phyloP scores from a whole-genome alignment of 2,797 vertebrate genomes.

The Tachyglossus aculeatus region DNA sequence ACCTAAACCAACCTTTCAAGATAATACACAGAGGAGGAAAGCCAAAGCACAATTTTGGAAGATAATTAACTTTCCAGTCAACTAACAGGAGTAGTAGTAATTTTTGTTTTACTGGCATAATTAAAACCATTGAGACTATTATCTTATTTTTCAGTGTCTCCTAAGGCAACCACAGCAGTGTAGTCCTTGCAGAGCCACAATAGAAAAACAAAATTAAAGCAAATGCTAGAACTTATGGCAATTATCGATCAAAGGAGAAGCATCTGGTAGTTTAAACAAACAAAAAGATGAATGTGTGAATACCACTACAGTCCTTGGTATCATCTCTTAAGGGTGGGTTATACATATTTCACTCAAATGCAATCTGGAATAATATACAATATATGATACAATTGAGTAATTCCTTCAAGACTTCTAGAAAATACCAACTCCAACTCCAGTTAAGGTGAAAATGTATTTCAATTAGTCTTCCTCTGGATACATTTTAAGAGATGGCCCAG shows the following conservation, averaged over 20 bases:
- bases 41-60: constrained; percentile 17
- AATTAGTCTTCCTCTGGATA: no score
- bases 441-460: no score
- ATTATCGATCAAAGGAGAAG: constrained; percentile 50
- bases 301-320: constrained; percentile 13
- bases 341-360: no score
- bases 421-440: no score
- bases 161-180: constrained; percentile 3
- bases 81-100: constrained; percentile 39
- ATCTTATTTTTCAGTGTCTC: constrained; percentile 42
- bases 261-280: constrained; percentile 2
- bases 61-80: constrained; percentile 54
- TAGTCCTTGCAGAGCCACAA: constrained; percentile 34
- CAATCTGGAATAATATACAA: no score
- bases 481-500: no score
- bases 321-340: constrained; percentile 16
- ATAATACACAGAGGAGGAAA: constrained; percentile 19
- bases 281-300: neutral
- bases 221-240: constrained; percentile 37
- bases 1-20: constrained; percentile 29
- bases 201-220: constrained; percentile 41
- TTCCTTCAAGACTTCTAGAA: no score
- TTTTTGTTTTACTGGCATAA: constrained; percentile 55
- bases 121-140: constrained; percentile 65
- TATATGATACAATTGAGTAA: no score